Base-by-base conservation (phyloP, 37 sponge, comb jelly and placozoan species). In the Aplysina aerophoba region DNA sequence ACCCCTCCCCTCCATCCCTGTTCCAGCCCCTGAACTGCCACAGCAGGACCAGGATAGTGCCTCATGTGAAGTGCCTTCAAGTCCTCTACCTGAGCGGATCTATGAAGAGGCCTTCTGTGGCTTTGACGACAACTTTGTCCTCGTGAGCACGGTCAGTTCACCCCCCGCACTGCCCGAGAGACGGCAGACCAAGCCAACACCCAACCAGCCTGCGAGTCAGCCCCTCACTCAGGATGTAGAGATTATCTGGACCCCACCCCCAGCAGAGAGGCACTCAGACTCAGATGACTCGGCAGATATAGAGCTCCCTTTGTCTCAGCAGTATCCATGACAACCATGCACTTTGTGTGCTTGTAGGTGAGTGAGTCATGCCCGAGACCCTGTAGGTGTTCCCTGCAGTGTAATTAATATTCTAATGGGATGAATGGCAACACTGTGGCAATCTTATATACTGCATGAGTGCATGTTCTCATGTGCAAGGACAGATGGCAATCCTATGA, bases 81-180 rank as follows among this genome's bases (percentile, higher is more conserved):
- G 21, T 3, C 78, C 78, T 8, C 50, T 44, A 3, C 2, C 53
- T 19, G 78, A 75, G 53, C 44, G 78, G 4, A 75, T 75, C 54
- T 75, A 75, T 41, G 78, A 75, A 11, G 78, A 75, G 24, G 38
- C 78, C 38, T 75, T 75, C 41, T 16, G 22, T 40, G 54, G 54
- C 22, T 75, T 50, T 75, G 78, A 75, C n/a, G n/a, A n/a, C 50
- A 35, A 27, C 71, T 75, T 75, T 36, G n/a, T 33, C 2, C 0
- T 16, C 0, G 14, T 41, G 21, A 19, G 54, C 24, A 31, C 37
- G 5, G 0, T 75, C n/a, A 44, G 38, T 54, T 41, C 78, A 13
- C 78, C 78, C 1, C 78, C 78, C 41, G 78, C 78, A 1, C 25
- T 75, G 25, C 78, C 78, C 1, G 78, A 75, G 78, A 75, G 78